Evolutionary conservation across 1,140 invertebrate species (phyloP), one percentile per base, ranked within the genome.

Genomic region (Penaeus vannamei): DNA sequence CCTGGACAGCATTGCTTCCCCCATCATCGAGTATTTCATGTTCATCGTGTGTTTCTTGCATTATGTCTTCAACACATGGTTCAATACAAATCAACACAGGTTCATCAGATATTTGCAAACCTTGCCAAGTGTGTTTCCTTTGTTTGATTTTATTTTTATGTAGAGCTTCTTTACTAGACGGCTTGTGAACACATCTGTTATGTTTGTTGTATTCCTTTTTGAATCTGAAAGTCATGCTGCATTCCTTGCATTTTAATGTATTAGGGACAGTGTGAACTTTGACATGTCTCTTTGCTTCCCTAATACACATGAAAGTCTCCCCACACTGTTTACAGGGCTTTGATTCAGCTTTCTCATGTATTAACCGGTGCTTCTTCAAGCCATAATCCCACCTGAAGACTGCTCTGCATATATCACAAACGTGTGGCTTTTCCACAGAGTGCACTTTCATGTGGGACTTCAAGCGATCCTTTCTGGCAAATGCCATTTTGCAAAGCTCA

Each of bases 51-150:
- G 26, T 76, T 36, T 14, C 36, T 4, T 76, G 22, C n/a, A 76
- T 76, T 7, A 76, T n/a, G 26, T 76, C 69, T 76, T 76, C 69
- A 12, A 76, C n/a, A 19, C n/a, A n/a, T 1, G 69, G 69, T 76
- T 76, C 69, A 76, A 76, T 26, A 26, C 69, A 76, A n/a, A 76
- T 76, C 69, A 76, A 19, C 69, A 19, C 69, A n/a, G 69, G 69
- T 36, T 76, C 69, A 26, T 76, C 69, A n/a, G 26, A 76, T 76
- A 36, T 32, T 46, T 46, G 42, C 42, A 46, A 46, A 46, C 3
- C 10, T 46, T 46, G 42, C 42, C 42, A 46, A 46, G 10, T 46
- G 10, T 10, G 10, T 46, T 10, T 10, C 42, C 10, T 46, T 46
- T 46, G 42, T 46, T 3, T 46, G 10, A 10, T 46, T 46, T 46